Evolutionary conservation across 2,113 vertebrate species (phyloP).

Genomic region (Lanius collurio): DNA sequence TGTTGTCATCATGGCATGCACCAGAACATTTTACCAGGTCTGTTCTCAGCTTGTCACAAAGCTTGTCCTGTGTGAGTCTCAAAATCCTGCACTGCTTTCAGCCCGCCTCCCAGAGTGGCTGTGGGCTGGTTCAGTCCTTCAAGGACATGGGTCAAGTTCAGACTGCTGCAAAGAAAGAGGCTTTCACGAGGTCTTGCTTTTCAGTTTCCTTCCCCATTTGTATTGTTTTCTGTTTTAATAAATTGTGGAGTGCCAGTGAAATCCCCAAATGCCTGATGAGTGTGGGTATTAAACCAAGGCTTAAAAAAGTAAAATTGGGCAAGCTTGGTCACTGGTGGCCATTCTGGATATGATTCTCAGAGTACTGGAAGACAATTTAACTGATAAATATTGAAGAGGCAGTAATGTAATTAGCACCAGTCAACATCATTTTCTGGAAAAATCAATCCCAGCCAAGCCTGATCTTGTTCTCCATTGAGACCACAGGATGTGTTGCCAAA

Average conservation of each 20-base stretch:
- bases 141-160: not conserved
- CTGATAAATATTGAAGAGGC: not conserved
- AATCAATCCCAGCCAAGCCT: not conserved
- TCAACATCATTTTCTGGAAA: not conserved
- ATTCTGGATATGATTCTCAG: not conserved
- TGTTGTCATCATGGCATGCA: not conserved
- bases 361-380: not conserved
- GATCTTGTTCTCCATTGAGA: not conserved
- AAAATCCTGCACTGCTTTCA: not conserved
- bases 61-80: not conserved
- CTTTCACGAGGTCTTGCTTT: accelerated
- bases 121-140: not conserved
- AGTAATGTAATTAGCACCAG: not conserved
- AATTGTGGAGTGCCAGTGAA: not conserved
- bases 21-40: not conserved
- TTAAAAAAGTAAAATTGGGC: not conserved
- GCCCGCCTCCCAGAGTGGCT: not conserved
- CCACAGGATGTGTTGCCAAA: not conserved
- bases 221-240: not conserved
- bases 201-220: not conserved
- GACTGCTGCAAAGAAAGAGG: not conserved
- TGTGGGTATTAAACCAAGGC: not conserved
- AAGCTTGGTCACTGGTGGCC: not conserved
- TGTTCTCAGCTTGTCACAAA: not conserved
- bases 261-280: not conserved